A percentile compares a stretch with the other conserved stretches of the same genome.
Conservation (phyloP, 2,113 vertebrate species). For the Osmerus mordax region DNA sequence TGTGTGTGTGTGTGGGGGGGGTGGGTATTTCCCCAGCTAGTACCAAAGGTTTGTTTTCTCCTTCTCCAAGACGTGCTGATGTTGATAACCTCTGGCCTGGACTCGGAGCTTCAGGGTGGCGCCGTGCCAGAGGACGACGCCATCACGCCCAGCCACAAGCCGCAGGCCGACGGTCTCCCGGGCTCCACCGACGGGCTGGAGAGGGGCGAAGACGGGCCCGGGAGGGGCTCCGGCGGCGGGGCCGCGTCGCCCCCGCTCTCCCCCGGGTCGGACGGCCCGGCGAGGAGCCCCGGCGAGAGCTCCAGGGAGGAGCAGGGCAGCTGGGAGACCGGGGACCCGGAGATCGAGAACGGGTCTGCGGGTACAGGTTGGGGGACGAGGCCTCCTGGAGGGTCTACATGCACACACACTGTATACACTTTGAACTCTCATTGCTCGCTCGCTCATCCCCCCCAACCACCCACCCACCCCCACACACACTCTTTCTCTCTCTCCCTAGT, state of each 20-base stretch:
- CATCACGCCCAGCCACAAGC: conserved; percentile 50
- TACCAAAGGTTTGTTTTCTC: background rate
- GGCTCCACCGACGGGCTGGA: conserved; percentile 51
- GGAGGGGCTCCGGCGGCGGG: conserved; percentile 40
- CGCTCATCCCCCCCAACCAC: background rate
- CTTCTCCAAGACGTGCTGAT: conserved; percentile 78
- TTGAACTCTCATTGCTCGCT: background rate
- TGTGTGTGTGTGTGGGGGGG: background rate
- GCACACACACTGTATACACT: too few relatives aligned
- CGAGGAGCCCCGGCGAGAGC: conserved; percentile 20
- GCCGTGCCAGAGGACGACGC: conserved; percentile 55
- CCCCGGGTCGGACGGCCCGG: conserved; percentile 26
- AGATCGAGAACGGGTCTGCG: conserved; percentile 20
- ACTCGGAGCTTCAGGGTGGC: conserved; percentile 57
- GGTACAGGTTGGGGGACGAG: conserved; percentile 33
- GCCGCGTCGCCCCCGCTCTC: conserved; percentile 52
- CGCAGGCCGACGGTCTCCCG: conserved; percentile 53
- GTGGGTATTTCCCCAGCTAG: too few relatives aligned
- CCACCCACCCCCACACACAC: background rate
- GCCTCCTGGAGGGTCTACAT: too few relatives aligned
- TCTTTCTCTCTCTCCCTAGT: conserved; percentile 46
- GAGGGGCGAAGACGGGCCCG: conserved; percentile 22
- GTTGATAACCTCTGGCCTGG: conserved; percentile 74
- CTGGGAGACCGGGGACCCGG: conserved; percentile 30
- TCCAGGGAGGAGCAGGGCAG: conserved; percentile 32